A percentile compares a stretch with the other conserved stretches of the same genome.
These are phyloP conservation scores for Drosophila willistoni DNA, from an alignment of 1,140 invertebrate genomes.

Conservation along the genomic window DNA sequence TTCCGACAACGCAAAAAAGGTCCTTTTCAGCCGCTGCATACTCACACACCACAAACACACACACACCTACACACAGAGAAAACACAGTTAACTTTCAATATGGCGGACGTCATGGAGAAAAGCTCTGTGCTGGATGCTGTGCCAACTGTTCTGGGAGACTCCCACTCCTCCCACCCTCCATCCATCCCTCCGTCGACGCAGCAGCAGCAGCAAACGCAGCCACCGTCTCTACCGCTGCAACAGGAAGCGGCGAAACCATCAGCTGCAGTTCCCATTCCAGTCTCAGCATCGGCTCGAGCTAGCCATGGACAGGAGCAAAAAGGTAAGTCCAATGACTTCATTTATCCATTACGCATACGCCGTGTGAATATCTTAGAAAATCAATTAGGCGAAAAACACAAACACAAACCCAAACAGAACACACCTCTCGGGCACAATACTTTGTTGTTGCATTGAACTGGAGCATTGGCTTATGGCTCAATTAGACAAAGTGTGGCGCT, in stretches of 20 bases:
- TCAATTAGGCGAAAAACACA: slow-evolving; percentile 70
- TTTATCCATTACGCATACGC: slow-evolving; percentile 62
- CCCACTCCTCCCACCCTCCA: slow-evolving; percentile 37
- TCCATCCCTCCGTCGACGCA: slow-evolving; percentile 35
- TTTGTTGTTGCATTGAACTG: slow-evolving; percentile 18
- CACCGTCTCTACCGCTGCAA: slow-evolving; percentile 36
- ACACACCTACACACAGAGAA: slow-evolving; percentile 38
- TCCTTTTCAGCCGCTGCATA: slow-evolving; percentile 66
- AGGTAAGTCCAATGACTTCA: slow-evolving; percentile 62
- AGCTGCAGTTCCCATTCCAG: slow-evolving; percentile 25
- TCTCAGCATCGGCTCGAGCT: slow-evolving; percentile 44
- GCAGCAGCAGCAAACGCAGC: slow-evolving; percentile 40
- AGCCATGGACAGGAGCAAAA: slow-evolving; percentile 70
- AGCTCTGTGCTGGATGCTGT: slow-evolving; percentile 77
- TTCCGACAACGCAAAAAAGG: slow-evolving; percentile 45
- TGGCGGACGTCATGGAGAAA: slow-evolving; percentile 82
- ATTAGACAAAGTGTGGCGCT: slow-evolving; percentile 63
- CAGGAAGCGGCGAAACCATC: slow-evolving; percentile 50
- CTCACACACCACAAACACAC: slow-evolving; percentile 25
- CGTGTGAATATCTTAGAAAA: slow-evolving; percentile 46
- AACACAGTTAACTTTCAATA: slow-evolving; percentile 69
- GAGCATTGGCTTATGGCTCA: slow-evolving; percentile 44
- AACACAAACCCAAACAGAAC: slow-evolving; percentile 19
- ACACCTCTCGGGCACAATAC: not conserved
- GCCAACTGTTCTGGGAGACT: slow-evolving; percentile 49